Evolutionary conservation across 2,797 vertebrate genomes (phyloP).

Genomic region (Netta rufina): DNA sequence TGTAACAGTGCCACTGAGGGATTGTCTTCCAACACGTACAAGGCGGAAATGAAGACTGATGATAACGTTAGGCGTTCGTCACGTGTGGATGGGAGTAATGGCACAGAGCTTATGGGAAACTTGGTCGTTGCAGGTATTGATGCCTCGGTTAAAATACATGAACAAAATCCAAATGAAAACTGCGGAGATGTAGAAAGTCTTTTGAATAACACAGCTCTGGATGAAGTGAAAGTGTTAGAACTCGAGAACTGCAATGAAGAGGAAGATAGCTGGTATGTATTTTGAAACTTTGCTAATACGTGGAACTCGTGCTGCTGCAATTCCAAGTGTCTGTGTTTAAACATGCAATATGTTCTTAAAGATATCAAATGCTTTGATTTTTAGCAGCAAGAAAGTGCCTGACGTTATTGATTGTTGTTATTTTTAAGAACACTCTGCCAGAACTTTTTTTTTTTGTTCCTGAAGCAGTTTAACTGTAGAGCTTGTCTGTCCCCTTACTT

Average conservation of each 20-base stretch:
- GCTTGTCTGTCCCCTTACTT: not conserved
- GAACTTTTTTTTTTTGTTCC: not conserved
- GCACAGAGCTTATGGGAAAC: not conserved
- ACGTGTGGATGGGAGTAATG: not conserved
- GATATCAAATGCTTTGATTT: not conserved
- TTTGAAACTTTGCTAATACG: accelerated
- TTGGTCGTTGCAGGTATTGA: not conserved
- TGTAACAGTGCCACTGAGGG: not conserved
- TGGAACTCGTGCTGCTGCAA: accelerated
- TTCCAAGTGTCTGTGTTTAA: not conserved
- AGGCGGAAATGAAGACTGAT: not conserved
- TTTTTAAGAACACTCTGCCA: not conserved
- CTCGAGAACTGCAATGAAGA: conserved; percentile 82
- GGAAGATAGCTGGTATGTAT: conserved; percentile 89
- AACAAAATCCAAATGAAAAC: conserved; percentile 33
- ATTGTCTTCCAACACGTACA: not conserved
- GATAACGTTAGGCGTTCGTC: not conserved
- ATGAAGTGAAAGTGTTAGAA: conserved; percentile 89
- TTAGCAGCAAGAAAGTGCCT: not conserved
- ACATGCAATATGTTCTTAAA: not conserved
- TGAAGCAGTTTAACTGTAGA: not conserved
- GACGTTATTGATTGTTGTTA: accelerated
- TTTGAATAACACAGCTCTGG: conserved; percentile 75
- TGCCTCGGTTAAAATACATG: not conserved
- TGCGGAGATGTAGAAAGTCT: conserved; percentile 69